Evolutionary conservation across 2,888 invertebrate species (phyloP), one percentile per base, ranked within the genome.

Genomic region (Rutpela maculata): DNA sequence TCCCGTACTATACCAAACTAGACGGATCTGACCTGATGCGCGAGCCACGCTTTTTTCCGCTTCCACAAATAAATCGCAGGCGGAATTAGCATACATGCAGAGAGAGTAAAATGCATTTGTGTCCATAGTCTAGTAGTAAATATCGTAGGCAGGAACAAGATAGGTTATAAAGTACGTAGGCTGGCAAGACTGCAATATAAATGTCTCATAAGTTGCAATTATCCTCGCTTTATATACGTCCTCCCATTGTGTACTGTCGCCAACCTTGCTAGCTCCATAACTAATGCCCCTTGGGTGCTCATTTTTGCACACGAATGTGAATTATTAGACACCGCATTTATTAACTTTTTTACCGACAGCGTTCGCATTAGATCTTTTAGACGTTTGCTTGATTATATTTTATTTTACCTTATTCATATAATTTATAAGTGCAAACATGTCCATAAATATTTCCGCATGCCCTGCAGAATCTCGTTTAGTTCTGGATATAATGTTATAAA

Each of bases 191-290:
- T 84, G 87, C 86, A 87, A 87, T 85, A 88, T 88, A 88, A 88
- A 87, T 83, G 88, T 88, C 89, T 83, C 88, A 88, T 89, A 89
- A 88, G 87, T 89, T 86, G 89, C 88, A 89, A 89, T 89, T 89
- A 89, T 88, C 86, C 85, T 85, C 86, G 88, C 87, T 87, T 87
- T 86, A 86, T 88, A 88, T 86, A 86, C 87, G 87, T 88, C 88
- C 88, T 88, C 88, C 87, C 85, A 88, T 88, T 88, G 88, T 88
- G 83, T 80, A 86, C 82, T 85, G 87, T 86, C 86, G 85, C 86
- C 86, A 86, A 85, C 85, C 84, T 86, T 85, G 83, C 84, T 75
- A 80, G 80, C 77, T 79, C 81, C 78, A 82, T 84, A 85, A 85
- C 81, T 83, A 85, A 86, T 83, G 78, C 66, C 78, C 74, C 72